Base-by-base conservation (phyloP, 2,888 invertebrate genomes). In the Epinotia demarniana region DNA sequence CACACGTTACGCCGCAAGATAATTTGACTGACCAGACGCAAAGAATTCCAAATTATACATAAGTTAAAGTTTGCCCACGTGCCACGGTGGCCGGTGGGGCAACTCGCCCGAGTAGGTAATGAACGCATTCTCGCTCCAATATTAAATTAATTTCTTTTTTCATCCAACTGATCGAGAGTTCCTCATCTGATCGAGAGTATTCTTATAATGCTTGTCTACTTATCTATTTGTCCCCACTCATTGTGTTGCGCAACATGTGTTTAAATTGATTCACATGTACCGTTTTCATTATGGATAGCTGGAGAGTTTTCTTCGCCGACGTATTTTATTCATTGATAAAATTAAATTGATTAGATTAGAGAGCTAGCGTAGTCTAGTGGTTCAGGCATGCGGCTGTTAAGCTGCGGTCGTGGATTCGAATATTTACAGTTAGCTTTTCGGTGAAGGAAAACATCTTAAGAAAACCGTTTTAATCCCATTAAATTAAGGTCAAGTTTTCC, bases 101-200 rank as follows among this genome's bases (percentile, higher is more conserved):
- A 39, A 18, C 27, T 62, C 16, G 27, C 55, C 18, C 69, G 27
- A 69, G 66, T 27, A 27, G 23, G 23, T 71, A 71, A 71, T 66
- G 58, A 75, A 71, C 43, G 70, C 58, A 58, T 72, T 75, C 75
- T 67, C 67, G 46, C 43, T 75, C 67, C 18, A 16, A 75, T 55
- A 61, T 61, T 46, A 62, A 72, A 75, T 75, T 75, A 67, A 75
- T 72, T 75, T 62, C 43, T 72, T 72, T 72, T 75, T 67, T 75
- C 60, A 71, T 57, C 66, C 66, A 67, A 67, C 58, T 58, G n/a
- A n/a, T 58, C 57, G 57, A n/a, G n/a, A n/a, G 55, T 61, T 43
- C 53, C 11, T 43, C 67, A 66, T 53, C 55, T 53, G 49, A 19
- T 53, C 33, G 62, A 67, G 60, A 72, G 19, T 46, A 72, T 72